A percentile compares a stretch with the other conserved stretches of the same genome.
Evolutionary conservation across 2,113 vertebrate species (phyloP).

Genomic region (Centropus unirufus): DNA sequence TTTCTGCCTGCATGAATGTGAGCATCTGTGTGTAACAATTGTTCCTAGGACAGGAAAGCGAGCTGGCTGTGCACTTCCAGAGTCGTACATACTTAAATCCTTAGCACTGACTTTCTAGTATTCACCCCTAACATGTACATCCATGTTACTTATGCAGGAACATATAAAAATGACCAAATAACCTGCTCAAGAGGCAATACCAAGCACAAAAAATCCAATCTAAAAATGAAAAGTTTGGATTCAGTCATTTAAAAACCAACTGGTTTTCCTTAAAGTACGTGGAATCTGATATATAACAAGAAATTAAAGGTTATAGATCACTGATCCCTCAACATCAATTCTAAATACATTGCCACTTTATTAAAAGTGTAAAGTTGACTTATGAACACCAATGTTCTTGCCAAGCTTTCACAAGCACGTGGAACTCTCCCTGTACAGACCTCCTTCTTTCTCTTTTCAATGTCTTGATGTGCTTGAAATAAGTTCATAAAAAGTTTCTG

Average conservation of each 20-base stretch:
- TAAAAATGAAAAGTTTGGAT: not conserved
- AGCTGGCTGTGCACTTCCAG: not conserved
- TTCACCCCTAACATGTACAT: not conserved
- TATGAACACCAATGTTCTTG: not conserved
- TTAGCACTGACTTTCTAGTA: not conserved
- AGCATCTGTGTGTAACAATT: not conserved
- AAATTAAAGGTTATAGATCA: not conserved
- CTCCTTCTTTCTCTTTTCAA: not conserved
- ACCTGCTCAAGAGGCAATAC: rapidly evolving
- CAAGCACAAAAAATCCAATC: not conserved
- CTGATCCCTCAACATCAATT: not conserved
- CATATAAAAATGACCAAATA: not conserved
- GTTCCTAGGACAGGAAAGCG: not conserved
- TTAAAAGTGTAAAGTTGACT: not conserved
- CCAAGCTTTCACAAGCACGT: not conserved
- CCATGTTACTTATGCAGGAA: not conserved
- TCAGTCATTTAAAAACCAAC: not conserved
- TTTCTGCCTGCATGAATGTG: not conserved
- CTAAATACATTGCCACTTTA: not conserved
- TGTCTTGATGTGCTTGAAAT: too few species aligned
- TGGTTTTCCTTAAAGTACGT: not conserved
- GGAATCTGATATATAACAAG: not conserved
- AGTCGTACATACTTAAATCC: not conserved
- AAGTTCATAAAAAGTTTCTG: too few species aligned
- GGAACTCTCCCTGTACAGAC: not conserved